Evolutionary conservation across 2,113 vertebrate genomes (phyloP), one percentile per base, ranked within the genome.

Genomic region (Sapajus apella): DNA sequence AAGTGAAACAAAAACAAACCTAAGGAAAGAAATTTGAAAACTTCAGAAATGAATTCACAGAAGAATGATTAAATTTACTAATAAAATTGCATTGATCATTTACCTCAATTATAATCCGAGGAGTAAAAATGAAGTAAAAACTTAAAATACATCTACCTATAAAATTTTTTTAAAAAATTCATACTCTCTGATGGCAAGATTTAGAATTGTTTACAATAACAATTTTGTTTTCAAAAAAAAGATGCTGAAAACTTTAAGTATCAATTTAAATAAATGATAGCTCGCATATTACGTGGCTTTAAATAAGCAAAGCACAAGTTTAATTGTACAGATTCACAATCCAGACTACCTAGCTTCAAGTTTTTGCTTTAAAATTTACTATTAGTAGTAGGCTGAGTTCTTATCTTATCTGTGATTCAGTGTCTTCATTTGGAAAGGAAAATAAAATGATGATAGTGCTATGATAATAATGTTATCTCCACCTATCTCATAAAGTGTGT

Each of bases 171-270:
- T 1, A 73, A 23, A 23, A 77, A 80, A 40, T n/a, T 23, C 10
- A n/a, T 70, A 58, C 2, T 43, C 3, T 75, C 20, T 80, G 45
- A 52, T 17, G 10, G 9, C 1, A 50, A 35, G 14, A 47, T 16
- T 77, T 77, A 61, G 43, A 43, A 43, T 43, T 43, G 43, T 43
- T 43, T 43, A 72, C 4, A 77, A 12, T 52, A 86, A 72, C 1
- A 86, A 10, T 9, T 76, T 58, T 47, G 4, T 40, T 87, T 83
- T 21, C 2, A 83, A 87, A 58, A 35, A 23, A 52, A 79, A 84
- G 0, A 0, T 35, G 37, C 13, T 23, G 0, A 6, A 6, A 52
- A 23, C 1, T 32, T 3, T 18, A 47, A 82, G 13, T 3, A 5
- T 14, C 8, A 0, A 2, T 8, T 58, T 68, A 40, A 79, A 79